Evolutionary conservation across 2,888 invertebrate species (phyloP).

Genomic region (Branchellion lobata): DNA sequence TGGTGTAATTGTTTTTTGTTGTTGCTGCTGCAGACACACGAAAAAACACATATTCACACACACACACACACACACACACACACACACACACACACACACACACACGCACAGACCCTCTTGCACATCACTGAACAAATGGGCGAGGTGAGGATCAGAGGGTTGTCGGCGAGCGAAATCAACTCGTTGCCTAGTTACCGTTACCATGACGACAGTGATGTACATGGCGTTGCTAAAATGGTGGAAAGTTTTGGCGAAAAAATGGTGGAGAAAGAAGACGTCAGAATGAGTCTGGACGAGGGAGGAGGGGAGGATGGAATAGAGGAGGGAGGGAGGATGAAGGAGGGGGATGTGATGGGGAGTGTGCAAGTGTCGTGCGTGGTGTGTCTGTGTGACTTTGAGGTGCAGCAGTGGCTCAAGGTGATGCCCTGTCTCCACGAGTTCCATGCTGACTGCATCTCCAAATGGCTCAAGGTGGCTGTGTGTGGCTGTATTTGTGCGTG

Average conservation of each 20-base stretch:
- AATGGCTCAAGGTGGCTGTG: conserved; percentile 23
- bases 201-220: not conserved
- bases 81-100: too few species aligned
- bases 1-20: too few species aligned
- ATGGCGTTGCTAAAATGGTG: not conserved
- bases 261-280: not conserved
- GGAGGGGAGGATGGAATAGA: not conserved
- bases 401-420: not conserved
- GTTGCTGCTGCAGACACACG: too few species aligned
- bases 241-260: not conserved
- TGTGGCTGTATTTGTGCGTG: not conserved
- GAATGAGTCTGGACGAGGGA: not conserved
- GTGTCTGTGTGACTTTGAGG: conserved; percentile 13
- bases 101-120: not conserved
- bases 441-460: not conserved
- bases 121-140: conserved; percentile 15
- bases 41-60: too few species aligned
- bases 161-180: not conserved
- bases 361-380: conserved; percentile 11
- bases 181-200: conserved; percentile 11
- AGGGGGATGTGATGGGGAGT: not conserved
- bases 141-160: conserved; percentile 6
- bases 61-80: too few species aligned
- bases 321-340: not conserved
- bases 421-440: conserved; percentile 6